Evolutionary conservation across 1,140 invertebrate species (phyloP).

Genomic region (Drosophila ohnishii): DNA sequence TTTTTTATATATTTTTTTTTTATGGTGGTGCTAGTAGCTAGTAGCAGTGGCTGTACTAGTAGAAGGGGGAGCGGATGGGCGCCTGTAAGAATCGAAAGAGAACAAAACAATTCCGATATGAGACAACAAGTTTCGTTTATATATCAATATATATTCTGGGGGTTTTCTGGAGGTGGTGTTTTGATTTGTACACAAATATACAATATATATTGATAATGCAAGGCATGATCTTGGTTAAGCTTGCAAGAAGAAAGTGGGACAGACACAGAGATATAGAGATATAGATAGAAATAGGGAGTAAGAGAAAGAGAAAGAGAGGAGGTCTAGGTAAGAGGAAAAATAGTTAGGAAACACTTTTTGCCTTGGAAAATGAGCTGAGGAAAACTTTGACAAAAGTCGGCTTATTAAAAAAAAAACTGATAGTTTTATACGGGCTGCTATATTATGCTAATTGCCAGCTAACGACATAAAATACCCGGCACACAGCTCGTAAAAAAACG

Average conservation of each 20-base stretch:
- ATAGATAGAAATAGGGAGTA: slow-evolving; percentile 17
- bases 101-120: slow-evolving; percentile 74
- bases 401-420: background rate
- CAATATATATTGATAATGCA: slow-evolving; percentile 42
- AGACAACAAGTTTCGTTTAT: slow-evolving; percentile 60
- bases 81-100: slow-evolving; percentile 78
- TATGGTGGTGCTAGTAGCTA: slow-evolving; percentile 24
- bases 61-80: slow-evolving; percentile 39
- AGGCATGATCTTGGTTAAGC: slow-evolving; percentile 49
- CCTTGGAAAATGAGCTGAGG: slow-evolving; percentile 18
- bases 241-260: slow-evolving; percentile 27
- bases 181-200: slow-evolving; percentile 33
- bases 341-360: slow-evolving; percentile 6
- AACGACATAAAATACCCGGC: background rate
- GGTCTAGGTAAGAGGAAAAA: slow-evolving; percentile 13
- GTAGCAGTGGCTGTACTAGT: slow-evolving; percentile 27
- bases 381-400: slow-evolving; percentile 20
- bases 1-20: slow-evolving; percentile 2
- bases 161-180: slow-evolving; percentile 25
- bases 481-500: background rate
- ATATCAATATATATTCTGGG: slow-evolving; percentile 44
- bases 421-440: background rate
- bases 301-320: slow-evolving; percentile 19
- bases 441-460: background rate
- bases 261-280: slow-evolving; percentile 23